Evolutionary conservation across 2,113 vertebrate species (phyloP), one percentile per base, ranked within the genome.

Genomic region (Oostethus manadensis): DNA sequence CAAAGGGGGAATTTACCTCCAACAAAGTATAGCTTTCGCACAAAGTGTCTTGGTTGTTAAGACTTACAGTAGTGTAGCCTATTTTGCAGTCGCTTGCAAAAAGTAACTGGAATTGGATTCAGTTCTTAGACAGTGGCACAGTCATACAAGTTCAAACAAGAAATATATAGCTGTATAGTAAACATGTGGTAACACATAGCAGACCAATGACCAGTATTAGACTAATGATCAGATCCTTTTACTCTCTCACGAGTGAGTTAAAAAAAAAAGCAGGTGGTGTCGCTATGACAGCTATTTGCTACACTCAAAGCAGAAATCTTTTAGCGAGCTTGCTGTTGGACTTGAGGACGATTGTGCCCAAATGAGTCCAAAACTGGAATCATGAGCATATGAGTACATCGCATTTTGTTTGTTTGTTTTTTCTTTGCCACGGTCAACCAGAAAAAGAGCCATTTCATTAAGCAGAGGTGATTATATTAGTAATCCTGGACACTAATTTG

Each of bases 131-230:
- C 20, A 48, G 16, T 50, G 56, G 35, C 61, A 54, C 3, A 51
- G 64, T 21, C 17, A 20, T 59, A 60, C 85, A 83, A 22, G 85
- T 51, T 68, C n/a, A 51, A 74, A 59, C 38, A 46, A 45, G 70
- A 58, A 66, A 68, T 10, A 16, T 79, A 60, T 79, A 23, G 70
- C 66, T 86, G 79, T 77, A 81, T 63, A 51, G 55, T 54, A 70
- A 77, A 74, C 82, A 56, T 79, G 81, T 68, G 76, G 66, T 59
- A 69, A 74, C 85, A 74, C 3, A 64, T 70, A 65, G 63, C 4
- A 16, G 40, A 13, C 29, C 60, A 58, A 43, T 17, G 51, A 29
- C 64, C 64, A 20, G 67, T 70, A 70, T 70, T 66, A 18, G 65
- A 76, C 60, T 61, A 69, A 63, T 66, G 64, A 68, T 72, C 51